phyloP scores from a whole-genome alignment of 2,797 vertebrate species.

The Gallinago solitaria region DNA sequence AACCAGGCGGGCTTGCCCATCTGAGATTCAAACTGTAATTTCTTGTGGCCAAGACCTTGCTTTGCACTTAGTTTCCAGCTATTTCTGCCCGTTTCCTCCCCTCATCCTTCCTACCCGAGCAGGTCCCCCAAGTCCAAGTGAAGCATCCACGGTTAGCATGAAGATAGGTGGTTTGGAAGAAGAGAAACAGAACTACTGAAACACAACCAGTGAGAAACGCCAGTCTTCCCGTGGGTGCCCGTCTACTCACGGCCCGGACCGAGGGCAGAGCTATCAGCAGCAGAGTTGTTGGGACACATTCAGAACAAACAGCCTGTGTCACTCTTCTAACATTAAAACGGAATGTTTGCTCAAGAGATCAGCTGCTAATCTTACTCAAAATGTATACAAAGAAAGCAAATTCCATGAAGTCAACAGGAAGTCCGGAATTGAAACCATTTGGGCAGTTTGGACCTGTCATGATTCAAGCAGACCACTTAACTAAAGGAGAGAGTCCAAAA shows the following conservation, averaged over 20 bases:
- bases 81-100: not conserved
- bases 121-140: not conserved
- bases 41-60: not conserved
- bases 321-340: not conserved
- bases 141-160: fast-evolving
- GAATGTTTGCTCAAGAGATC: constrained; percentile 32
- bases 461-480: not conserved
- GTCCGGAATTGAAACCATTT: not conserved
- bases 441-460: not conserved
- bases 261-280: not conserved
- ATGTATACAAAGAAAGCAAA: constrained; percentile 29
- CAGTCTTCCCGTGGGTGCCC: not conserved
- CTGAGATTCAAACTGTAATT: not conserved
- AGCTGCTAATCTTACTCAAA: constrained; percentile 13
- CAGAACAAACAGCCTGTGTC: not conserved
- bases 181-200: not conserved
- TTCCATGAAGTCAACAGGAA: not conserved
- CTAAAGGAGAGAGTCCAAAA: not conserved
- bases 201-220: not conserved
- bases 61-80: not conserved
- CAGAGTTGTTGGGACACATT: not conserved
- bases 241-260: not conserved
- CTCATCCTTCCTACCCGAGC: not conserved
- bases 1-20: not conserved
- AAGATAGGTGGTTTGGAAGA: not conserved